These are phyloP conservation scores for Spheniscus humboldti DNA, from an alignment of 2,797 vertebrate species.

Conservation along the genomic window DNA sequence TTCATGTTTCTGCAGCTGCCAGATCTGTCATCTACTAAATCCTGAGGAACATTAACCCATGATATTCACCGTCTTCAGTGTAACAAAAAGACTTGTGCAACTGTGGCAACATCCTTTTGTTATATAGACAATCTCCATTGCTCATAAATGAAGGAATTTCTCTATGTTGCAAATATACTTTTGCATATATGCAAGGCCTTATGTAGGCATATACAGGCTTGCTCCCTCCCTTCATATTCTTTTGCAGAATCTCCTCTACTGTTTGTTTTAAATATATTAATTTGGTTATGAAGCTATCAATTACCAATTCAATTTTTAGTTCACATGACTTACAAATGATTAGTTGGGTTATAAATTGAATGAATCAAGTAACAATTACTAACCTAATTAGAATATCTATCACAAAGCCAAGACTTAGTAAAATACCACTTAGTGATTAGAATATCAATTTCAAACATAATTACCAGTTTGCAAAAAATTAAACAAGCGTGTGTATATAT, in stretches of 20 bases:
- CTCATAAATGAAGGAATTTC: neutral
- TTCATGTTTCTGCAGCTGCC: neutral
- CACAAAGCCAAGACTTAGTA: neutral
- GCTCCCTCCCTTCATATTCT: neutral
- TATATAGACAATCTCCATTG: neutral
- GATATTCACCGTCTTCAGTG: neutral
- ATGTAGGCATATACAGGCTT: neutral
- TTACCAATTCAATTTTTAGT: neutral
- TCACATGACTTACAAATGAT: neutral
- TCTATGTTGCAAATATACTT: neutral
- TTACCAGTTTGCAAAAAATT: neutral
- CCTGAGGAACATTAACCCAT: neutral
- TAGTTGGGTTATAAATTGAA: neutral
- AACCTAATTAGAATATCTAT: conserved; percentile 1
- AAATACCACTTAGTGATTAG: neutral
- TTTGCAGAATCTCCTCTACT: neutral
- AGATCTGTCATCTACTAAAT: neutral
- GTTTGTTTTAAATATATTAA: neutral
- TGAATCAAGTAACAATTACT: neutral
- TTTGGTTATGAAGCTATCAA: neutral
- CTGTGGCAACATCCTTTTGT: neutral
- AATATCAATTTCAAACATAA: neutral
- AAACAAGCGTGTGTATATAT: neutral
- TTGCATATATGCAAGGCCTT: neutral
- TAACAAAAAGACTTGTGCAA: neutral